Evolutionary conservation across 2,888 invertebrate genomes (phyloP), one percentile per base, ranked within the genome.

Genomic region (Morpho helenor): DNA sequence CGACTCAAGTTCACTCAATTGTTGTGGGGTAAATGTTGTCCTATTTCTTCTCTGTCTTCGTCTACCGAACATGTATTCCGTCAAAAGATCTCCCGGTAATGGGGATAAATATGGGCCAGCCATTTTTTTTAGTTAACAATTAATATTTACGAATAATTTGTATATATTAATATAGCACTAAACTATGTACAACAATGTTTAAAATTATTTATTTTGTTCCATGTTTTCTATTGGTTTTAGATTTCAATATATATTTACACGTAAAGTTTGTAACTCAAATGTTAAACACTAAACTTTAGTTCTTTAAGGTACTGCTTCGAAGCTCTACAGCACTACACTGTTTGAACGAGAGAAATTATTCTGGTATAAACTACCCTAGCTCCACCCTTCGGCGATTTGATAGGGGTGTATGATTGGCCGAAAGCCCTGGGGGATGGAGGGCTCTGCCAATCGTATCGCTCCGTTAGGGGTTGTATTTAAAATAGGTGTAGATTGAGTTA

Each of bases 11-110:
- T 98, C 97, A 76, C 96, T 96, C 51, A 98, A 91, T 84, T 98
- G 98, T 79, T 97, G 97, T 1, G 98, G 97, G 40, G 97, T 97
- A 80, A 98, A 98, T 0, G 98, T 98, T 7, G 98, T 98, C 42
- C 98, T 92, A 83, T 98, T 98, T 62, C 98, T 92, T 61, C 98
- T 92, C 92, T 98, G 95, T 68, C 97, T 92, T 62, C 97, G 93
- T 67, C 97, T 92, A 8, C 97, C 97, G 78, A 97, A 97, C 97
- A 97, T 97, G 74, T 97, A 97, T 81, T 97, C 97, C 10, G 97
- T 96, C 51, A 97, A 91, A n/a, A 97, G 91, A 84, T 97, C 97
- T 39, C 96, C 96, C 42, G 96, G 96, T 49, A 97, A 81, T 0
- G 96, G 96, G 51, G 96, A 96, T 60, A 97, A 84, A 77, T 96